A percentile compares a stretch with the other conserved stretches of the same genome.
phyloP scores from a whole-genome alignment of 2,888 invertebrate species.

The Drosophila ezoana region DNA sequence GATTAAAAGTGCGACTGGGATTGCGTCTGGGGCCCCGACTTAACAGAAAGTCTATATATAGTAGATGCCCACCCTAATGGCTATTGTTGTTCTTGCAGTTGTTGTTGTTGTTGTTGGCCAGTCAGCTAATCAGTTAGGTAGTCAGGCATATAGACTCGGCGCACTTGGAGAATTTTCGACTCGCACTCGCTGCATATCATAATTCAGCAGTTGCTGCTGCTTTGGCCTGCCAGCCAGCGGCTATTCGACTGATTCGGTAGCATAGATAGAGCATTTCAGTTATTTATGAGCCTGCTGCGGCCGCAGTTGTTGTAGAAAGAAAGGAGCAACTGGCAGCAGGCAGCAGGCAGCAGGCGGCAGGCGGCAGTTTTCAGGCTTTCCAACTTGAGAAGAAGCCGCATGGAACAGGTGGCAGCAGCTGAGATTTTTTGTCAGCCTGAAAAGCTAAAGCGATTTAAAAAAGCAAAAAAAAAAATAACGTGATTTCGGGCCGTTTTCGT shows the following conservation, averaged over 20 bases:
- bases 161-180: slow-evolving; percentile 10
- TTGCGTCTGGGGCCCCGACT: slow-evolving; percentile 22
- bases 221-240: slow-evolving; percentile 31
- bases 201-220: slow-evolving; percentile 38
- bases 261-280: slow-evolving; percentile 58
- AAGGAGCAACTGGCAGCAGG: slow-evolving; percentile 18
- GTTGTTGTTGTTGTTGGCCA: slow-evolving; percentile 17
- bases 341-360: background rate
- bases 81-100: slow-evolving; percentile 9
- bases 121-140: slow-evolving; percentile 51
- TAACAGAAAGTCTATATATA: slow-evolving; percentile 8
- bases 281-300: slow-evolving; percentile 54
- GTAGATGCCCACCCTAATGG: slow-evolving; percentile 9
- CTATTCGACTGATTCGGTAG: slow-evolving; percentile 52
- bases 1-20: slow-evolving; percentile 63
- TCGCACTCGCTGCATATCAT: slow-evolving; percentile 33
- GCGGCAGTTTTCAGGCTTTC: slow-evolving; percentile 31
- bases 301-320: slow-evolving; percentile 25
- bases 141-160: slow-evolving; percentile 30
- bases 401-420: slow-evolving; percentile 47
- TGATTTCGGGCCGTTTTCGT: slow-evolving; percentile 37
- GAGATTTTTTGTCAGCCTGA: slow-evolving; percentile 49
- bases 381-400: slow-evolving; percentile 49
- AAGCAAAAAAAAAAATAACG: slow-evolving; percentile 10
- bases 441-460: slow-evolving; percentile 31